phyloP scores from a whole-genome alignment of 1,140 invertebrate species.

The Achatina immaculata region DNA sequence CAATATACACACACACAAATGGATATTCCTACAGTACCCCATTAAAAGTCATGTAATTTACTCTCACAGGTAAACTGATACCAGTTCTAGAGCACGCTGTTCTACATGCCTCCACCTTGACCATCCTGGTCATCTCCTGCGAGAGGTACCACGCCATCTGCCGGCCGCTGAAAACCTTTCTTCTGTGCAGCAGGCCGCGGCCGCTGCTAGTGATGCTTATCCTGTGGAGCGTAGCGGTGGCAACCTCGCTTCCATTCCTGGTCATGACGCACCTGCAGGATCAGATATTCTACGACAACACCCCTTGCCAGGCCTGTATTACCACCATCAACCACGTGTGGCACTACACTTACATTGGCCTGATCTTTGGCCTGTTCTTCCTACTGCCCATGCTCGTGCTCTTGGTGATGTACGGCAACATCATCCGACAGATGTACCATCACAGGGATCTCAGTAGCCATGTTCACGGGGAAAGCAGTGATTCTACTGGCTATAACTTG shows the following conservation, averaged over 20 bases:
- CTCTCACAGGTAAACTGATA: constrained; percentile 49
- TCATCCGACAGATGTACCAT: constrained; percentile 37
- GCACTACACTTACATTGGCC: constrained; percentile 45
- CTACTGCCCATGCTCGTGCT: constrained; percentile 46
- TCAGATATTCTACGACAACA: constrained; percentile 50
- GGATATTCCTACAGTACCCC: too few relatives aligned
- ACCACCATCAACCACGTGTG: constrained; percentile 39
- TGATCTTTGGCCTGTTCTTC: constrained; percentile 44
- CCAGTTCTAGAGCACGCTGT: constrained; percentile 55
- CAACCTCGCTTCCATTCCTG: constrained; percentile 48
- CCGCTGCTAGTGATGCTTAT: constrained; percentile 37
- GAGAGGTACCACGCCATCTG: constrained; percentile 57
- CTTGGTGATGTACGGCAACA: constrained; percentile 44
- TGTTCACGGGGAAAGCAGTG: not conserved
- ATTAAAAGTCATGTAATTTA: too few relatives aligned
- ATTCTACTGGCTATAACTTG: not conserved
- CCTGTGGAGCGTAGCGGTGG: constrained; percentile 40
- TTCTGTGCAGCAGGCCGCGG: constrained; percentile 24
- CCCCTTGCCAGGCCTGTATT: constrained; percentile 41
- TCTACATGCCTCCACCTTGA: constrained; percentile 54
- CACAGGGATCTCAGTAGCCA: constrained; percentile 6
- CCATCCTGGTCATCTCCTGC: constrained; percentile 54
- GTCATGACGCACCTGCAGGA: constrained; percentile 44
- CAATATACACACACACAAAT: too few relatives aligned
- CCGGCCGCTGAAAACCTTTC: constrained; percentile 43